Conservation (phyloP, 2,888 invertebrate species). For the Acrobasis suavella region DNA sequence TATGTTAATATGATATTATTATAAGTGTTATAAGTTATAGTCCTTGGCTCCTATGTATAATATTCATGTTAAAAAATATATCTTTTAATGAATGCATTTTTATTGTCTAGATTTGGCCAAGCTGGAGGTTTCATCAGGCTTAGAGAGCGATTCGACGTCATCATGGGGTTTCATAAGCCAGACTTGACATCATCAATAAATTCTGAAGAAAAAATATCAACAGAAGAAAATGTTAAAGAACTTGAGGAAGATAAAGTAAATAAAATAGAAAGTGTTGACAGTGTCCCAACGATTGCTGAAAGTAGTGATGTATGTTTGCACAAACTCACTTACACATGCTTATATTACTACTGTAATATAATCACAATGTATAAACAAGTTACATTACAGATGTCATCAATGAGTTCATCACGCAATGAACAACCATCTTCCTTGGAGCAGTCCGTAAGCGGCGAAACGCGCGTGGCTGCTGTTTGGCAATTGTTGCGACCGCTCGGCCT, state of each 20-base stretch:
- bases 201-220: slow-evolving; percentile 69
- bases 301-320: slow-evolving; percentile 59
- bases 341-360: neutral
- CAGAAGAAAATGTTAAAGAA: slow-evolving; percentile 69
- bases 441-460: slow-evolving; percentile 64
- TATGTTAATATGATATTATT: slow-evolving; percentile 46
- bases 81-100: slow-evolving; percentile 31
- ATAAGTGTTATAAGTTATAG: no score
- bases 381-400: slow-evolving; percentile 45
- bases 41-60: neutral
- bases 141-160: slow-evolving; percentile 90
- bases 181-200: slow-evolving; percentile 67
- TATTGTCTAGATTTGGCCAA: slow-evolving; percentile 89
- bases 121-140: slow-evolving; percentile 94
- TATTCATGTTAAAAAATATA: neutral
- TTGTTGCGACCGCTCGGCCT: slow-evolving; percentile 95
- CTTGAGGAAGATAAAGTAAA: slow-evolving; percentile 55
- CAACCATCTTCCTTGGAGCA: slow-evolving; percentile 71
- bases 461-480: slow-evolving; percentile 76
- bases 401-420: slow-evolving; percentile 57
- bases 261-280: slow-evolving; percentile 52
- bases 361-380: neutral
- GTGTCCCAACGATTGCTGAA: slow-evolving; percentile 51
- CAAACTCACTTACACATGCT: no score
- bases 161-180: slow-evolving; percentile 82